Base-by-base conservation (phyloP, 2,797 vertebrate genomes). In the Eospalax fontanierii region DNA sequence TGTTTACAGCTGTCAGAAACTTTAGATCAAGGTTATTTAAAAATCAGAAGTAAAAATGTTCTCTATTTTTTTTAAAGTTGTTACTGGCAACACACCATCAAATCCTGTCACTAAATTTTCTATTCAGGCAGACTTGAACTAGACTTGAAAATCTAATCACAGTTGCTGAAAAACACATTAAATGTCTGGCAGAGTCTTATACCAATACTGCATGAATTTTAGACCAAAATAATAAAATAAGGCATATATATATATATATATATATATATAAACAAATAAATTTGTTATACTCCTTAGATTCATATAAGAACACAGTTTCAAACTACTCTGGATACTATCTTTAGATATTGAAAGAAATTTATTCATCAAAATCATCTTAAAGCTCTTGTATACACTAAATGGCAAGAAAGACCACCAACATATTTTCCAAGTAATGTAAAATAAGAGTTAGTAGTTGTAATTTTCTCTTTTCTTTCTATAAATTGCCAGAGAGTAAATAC, bases 71-170 rank as follows among this genome's bases (percentile, higher is more conserved):
- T n/a, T 21, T 21, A 73, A 54, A 35, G 9, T 43, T 87, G 14
- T 54, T 21, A 85, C 46, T 81, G 21, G 63, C 68, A 87, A 54
- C 68, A 28, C n/a, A 90, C 46, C 40, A 76, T 10, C 89, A 61
- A 81, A 84, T 40, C 12, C 12, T 79, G 79, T 78, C 70, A 89
- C 40, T 90, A 74, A 85, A 66, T 65, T 43, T 74, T 16, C 30
- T 26, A 63, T 19, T 84, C 19, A 84, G 28, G 26, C 68, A 90
- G 95, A 85, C 71, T 16, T 76, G 79, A 96, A 84, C n/a, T 63
- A 79, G 78, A 85, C 90, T 38, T 59, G 26, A 88, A 94, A 95
- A 93, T 2, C 21, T 6, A 96, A 87, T 87, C 40, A 85, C 14
- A 43, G 22, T 78, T 68, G 86, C 6, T 14, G 81, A n/a, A 28